These are phyloP conservation scores for Ciconia maguari DNA, from an alignment of 2,113 vertebrate genomes.

Conservation along the genomic window DNA sequence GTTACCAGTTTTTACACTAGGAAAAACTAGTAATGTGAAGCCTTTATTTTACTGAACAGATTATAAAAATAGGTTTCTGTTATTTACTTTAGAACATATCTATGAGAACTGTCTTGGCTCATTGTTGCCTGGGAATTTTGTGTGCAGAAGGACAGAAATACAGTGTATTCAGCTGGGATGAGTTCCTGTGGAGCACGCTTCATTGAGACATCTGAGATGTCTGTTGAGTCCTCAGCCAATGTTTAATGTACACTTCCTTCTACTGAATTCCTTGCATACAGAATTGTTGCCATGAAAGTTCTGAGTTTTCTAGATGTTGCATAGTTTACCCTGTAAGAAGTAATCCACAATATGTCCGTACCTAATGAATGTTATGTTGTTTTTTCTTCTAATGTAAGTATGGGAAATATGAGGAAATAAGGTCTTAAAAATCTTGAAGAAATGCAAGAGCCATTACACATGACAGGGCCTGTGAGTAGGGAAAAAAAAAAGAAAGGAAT, in stretches of 20 bases:
- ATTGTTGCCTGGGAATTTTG: neutral
- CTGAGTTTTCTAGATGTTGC: neutral
- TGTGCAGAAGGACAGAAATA: neutral
- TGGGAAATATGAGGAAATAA: neutral
- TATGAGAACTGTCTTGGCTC: neutral
- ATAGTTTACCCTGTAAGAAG: fast-evolving
- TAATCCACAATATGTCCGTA: neutral
- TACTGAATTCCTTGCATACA: neutral
- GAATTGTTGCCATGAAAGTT: neutral
- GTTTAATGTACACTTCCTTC: neutral
- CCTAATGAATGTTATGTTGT: neutral
- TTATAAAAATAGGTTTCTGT: neutral
- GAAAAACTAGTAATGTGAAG: neutral
- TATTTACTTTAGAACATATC: neutral
- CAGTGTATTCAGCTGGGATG: neutral
- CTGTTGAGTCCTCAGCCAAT: neutral
- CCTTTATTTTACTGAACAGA: neutral
- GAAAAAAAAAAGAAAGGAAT: neutral
- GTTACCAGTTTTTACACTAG: neutral
- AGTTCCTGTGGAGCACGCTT: neutral
- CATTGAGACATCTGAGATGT: neutral
- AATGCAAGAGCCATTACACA: neutral
- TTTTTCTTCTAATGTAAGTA: neutral
- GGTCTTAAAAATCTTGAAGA: neutral
- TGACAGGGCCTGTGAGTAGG: no score